phyloP scores from a whole-genome alignment of 2,113 vertebrate genomes.

The Emberiza fucata region DNA sequence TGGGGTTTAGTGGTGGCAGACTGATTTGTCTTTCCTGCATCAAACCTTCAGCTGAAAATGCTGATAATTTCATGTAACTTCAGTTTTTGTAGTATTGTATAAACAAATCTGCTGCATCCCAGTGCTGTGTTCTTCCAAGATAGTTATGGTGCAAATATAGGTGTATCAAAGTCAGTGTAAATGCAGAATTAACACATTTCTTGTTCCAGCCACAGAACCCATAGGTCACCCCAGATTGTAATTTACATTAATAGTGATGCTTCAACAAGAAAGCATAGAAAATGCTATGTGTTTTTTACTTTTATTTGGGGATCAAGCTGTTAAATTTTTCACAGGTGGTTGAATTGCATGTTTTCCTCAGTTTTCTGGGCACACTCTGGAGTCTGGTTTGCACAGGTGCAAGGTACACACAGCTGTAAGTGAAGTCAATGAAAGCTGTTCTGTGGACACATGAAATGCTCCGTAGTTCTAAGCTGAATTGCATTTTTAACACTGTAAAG shows the following conservation, averaged over 20 bases:
- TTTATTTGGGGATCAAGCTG: neutral
- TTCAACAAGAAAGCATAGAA: neutral
- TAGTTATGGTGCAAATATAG: neutral
- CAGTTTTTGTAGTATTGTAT: neutral
- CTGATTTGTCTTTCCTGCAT: neutral
- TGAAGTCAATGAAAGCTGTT: conserved; percentile 13
- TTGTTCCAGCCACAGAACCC: neutral
- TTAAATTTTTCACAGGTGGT: conserved; percentile 31
- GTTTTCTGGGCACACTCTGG: conserved; percentile 7
- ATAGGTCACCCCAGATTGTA: neutral
- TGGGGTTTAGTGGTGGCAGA: neutral
- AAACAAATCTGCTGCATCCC: neutral
- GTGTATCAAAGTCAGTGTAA: neutral
- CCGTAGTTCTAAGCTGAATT: neutral
- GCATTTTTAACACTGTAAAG: neutral
- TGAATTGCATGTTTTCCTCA: neutral
- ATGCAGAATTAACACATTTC: neutral
- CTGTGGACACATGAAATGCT: neutral
- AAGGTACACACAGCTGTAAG: conserved; percentile 40
- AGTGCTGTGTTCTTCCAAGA: neutral
- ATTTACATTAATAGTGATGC: neutral
- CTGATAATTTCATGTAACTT: neutral
- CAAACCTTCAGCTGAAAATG: neutral
- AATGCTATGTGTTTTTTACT: neutral
- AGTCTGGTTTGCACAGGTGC: conserved; percentile 50